Base-by-base conservation (phyloP, 2,888 invertebrate species). In the Callyntrura sp. region DNA sequence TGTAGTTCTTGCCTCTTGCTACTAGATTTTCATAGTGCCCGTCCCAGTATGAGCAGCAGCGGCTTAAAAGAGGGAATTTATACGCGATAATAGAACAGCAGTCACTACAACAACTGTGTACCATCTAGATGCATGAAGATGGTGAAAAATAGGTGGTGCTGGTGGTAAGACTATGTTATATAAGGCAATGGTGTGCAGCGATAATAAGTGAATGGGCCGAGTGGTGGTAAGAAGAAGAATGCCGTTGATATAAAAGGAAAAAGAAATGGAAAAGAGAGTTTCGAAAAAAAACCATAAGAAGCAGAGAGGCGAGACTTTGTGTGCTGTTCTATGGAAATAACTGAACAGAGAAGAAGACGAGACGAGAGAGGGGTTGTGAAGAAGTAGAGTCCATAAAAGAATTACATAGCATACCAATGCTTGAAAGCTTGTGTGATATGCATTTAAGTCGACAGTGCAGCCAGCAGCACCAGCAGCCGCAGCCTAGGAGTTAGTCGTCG, bases 311-410 rank as follows among this genome's bases (percentile, higher is more conserved):
- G 79, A 60, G n/a, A n/a, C n/a, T 20, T 43, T 35, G 60, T 35
- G 60, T 28, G 17, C 57, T 35, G 35, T 79, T 79, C 35, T 60
- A 43, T 79, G 79, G 79, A 60, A 79, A 60, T 60, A 8, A 11
- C 57, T 17, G 20, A 43, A 79, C 9, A 35, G 23, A 81, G 62
- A 81, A 45, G 20, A 20, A 11, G 45, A n/a, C n/a, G n/a, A n/a
- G n/a, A n/a, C n/a, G n/a, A n/a, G n/a, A n/a, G n/a, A n/a, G n/a
- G n/a, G n/a, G n/a, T n/a, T n/a, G n/a, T n/a, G n/a, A 43, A 89
- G 89, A 28, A 79, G 84, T 65, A 35, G 79, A 84, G 68, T 83
- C 83, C 45, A 84, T 68, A 70, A 84, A 84, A 88, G 88, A 88
- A 84, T 81, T 84, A 73, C 70, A 86, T 60, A 23, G 85, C 23